Conservation (phyloP, 2,797 vertebrate species). For the Phrynocephalus vlangalii region DNA sequence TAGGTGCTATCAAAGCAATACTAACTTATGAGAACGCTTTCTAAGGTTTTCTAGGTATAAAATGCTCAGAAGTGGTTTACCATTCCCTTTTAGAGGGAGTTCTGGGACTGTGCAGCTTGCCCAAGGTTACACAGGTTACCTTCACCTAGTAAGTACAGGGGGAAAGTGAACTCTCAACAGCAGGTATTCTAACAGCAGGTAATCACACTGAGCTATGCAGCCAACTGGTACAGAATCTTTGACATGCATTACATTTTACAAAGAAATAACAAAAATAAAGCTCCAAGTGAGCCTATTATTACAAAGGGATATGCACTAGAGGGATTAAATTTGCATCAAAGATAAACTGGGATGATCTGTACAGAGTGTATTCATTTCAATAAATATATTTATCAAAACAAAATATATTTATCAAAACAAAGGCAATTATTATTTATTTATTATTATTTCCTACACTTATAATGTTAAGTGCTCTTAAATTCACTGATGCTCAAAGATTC, state of each 20-base stretch:
- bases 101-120: no score
- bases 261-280: not conserved
- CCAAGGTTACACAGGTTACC: no score
- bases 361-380: not conserved
- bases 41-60: no score
- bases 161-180: no score
- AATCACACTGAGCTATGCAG: no score
- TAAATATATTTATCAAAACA: not conserved
- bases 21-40: no score
- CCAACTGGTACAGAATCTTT: not conserved
- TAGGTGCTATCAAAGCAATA: no score
- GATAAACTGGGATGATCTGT: not conserved
- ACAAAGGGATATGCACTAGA: not conserved
- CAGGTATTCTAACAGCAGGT: no score
- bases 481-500: not conserved
- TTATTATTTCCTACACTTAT: no score
- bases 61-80: no score
- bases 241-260: not conserved
- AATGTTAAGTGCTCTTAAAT: not conserved
- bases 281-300: not conserved
- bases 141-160: no score
- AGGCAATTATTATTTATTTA: not conserved
- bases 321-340: not conserved
- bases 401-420: not conserved
- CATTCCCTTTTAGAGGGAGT: no score